Evolutionary conservation across 2,888 invertebrate genomes (phyloP).

Genomic region (Euphydryas editha): DNA sequence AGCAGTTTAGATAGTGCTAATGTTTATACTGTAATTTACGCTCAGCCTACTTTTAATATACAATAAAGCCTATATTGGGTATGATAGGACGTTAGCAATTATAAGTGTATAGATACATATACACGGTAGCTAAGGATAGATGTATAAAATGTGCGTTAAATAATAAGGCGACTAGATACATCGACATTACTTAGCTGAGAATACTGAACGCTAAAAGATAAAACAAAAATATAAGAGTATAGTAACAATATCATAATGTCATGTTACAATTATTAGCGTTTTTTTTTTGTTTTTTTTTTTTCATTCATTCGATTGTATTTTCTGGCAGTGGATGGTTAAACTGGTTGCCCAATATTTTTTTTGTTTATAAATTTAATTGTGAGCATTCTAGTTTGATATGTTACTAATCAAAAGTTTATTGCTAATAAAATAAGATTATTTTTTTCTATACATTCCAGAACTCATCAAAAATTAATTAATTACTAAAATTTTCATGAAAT

Average conservation of each 20-base stretch:
- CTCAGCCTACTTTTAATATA: slow-evolving; percentile 1
- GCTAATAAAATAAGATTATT: background rate
- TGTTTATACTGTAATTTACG: background rate
- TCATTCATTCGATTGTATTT: slow-evolving; percentile 7
- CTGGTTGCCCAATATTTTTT: slow-evolving; percentile 31
- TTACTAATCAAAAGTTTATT: background rate
- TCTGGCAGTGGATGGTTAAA: slow-evolving; percentile 42
- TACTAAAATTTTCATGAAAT: too few relatives aligned
- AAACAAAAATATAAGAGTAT: slow-evolving; percentile 1
- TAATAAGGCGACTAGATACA: slow-evolving; percentile 16
- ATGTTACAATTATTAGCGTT: background rate
- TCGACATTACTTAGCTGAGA: slow-evolving; percentile 4
- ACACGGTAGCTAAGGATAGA: background rate
- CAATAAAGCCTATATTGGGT: slow-evolving; percentile 3
- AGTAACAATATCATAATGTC: background rate
- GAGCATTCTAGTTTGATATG: background rate
- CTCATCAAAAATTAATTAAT: too few relatives aligned
- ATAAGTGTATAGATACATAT: slow-evolving; percentile 11
- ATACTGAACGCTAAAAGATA: slow-evolving; percentile 3
- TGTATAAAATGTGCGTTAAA: slow-evolving; percentile 4
- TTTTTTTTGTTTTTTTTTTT: background rate
- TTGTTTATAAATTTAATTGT: background rate
- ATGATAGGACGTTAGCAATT: slow-evolving; percentile 13
- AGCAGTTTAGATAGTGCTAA: background rate
- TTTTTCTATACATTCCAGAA: too few relatives aligned